Evolutionary conservation across 2,888 invertebrate species (phyloP).

Genomic region (Drosophila kokeensis): DNA sequence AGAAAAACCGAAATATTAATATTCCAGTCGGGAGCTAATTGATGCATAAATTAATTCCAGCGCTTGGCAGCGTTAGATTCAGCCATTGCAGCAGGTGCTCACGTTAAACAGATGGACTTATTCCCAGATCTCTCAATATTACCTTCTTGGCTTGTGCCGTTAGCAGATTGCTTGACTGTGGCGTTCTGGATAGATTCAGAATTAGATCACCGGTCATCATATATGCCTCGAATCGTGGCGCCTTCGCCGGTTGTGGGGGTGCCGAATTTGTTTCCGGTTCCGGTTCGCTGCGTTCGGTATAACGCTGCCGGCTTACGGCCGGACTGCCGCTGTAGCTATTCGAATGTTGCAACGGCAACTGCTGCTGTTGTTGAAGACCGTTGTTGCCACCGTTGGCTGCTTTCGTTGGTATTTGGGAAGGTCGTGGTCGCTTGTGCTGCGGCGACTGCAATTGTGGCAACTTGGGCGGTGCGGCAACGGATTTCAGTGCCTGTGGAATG

Average conservation of each 20-base stretch:
- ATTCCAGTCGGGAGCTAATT: neutral
- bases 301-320: constrained; percentile 62
- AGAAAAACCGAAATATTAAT: neutral
- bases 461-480: constrained; percentile 69
- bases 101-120: neutral
- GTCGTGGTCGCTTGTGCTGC: constrained; percentile 83
- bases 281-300: constrained; percentile 46
- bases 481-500: constrained; percentile 86
- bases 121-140: constrained; percentile 1
- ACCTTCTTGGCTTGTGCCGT: constrained; percentile 86
- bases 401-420: constrained; percentile 84
- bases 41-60: neutral
- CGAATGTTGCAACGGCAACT: constrained; percentile 71
- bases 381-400: constrained; percentile 71
- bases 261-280: constrained; percentile 82
- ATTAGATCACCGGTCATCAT: constrained; percentile 99
- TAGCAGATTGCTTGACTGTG: constrained; percentile 88
- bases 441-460: constrained; percentile 83
- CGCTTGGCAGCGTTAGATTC: neutral
- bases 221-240: constrained; percentile 93
- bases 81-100: neutral
- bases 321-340: constrained; percentile 79
- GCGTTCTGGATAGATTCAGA: constrained; percentile 94
- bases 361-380: constrained; percentile 38
- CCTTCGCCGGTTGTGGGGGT: constrained; percentile 83